A percentile compares a stretch with the other conserved stretches of the same genome.
These are phyloP conservation scores for Amphiduros pacificus DNA, from an alignment of 2,888 invertebrate genomes.

Conservation along the genomic window DNA sequence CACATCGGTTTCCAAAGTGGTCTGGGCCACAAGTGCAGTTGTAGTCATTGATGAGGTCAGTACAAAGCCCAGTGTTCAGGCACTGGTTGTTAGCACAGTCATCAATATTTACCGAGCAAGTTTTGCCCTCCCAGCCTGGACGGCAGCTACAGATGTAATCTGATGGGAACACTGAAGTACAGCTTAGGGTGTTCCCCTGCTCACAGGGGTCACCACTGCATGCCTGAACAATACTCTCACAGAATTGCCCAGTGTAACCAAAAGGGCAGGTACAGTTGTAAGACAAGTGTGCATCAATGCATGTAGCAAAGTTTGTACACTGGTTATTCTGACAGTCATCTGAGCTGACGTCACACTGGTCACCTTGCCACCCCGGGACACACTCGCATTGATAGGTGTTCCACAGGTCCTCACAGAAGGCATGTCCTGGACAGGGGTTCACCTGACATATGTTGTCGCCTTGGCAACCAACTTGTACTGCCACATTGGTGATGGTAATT, in stretches of 20 bases:
- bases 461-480: conserved; percentile 37
- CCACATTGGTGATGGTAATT: conserved; percentile 24
- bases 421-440: conserved; percentile 41
- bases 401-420: conserved; percentile 45
- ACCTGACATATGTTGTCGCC: conserved; percentile 40
- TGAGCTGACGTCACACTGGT: conserved; percentile 38
- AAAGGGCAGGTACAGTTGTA: conserved; percentile 41
- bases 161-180: conserved; percentile 34
- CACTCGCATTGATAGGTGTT: conserved; percentile 44
- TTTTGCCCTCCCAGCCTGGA: conserved; percentile 42
- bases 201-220: conserved; percentile 42
- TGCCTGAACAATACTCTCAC: conserved; percentile 35
- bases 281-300: conserved; percentile 37
- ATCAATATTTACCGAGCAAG: conserved; percentile 26
- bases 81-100: conserved; percentile 28
- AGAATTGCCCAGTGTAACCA: conserved; percentile 45
- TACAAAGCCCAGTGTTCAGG: conserved; percentile 19
- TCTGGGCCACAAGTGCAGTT: conserved; percentile 22
- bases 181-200: conserved; percentile 33
- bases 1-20: conserved; percentile 37
- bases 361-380: conserved; percentile 46
- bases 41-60: conserved; percentile 20
- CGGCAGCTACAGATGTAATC: conserved; percentile 41
- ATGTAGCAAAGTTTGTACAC: conserved; percentile 27
- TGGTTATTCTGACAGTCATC: conserved; percentile 31